These are phyloP conservation scores for Fistularia tabacaria DNA, from an alignment of 2,797 vertebrate species.

Conservation along the genomic window DNA sequence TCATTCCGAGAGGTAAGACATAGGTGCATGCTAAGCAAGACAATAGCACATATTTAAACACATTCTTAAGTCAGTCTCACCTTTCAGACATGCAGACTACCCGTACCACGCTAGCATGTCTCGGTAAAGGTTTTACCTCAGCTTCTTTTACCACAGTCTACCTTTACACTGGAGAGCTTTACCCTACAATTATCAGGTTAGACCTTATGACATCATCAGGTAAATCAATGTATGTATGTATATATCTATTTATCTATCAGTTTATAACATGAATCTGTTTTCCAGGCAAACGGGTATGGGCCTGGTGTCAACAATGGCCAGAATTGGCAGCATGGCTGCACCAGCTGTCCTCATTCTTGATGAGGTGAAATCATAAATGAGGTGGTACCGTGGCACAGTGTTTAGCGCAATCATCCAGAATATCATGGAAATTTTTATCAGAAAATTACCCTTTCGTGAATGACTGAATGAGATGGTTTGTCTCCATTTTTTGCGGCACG, in stretches of 20 bases:
- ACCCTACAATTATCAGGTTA: constrained; percentile 85
- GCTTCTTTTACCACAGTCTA: constrained; percentile 82
- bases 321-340: constrained; percentile 86
- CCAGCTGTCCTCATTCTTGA: constrained; percentile 84
- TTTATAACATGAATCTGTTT: not conserved
- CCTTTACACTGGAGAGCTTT: constrained; percentile 82
- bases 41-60: not conserved
- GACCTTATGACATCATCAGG: not conserved
- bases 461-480: no score
- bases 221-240: not conserved
- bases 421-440: no score
- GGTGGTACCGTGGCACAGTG: no score
- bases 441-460: no score
- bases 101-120: constrained; percentile 74
- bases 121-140: constrained; percentile 82
- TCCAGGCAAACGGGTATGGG: constrained; percentile 89
- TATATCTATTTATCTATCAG: not conserved
- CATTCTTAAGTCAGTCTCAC: not conserved
- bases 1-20: constrained; percentile 70
- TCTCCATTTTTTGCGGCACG: no score
- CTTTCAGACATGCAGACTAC: constrained; percentile 71
- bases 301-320: constrained; percentile 84
- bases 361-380: constrained; percentile 55
- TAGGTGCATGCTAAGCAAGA: not conserved
- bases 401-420: no score